These are phyloP conservation scores for Asbolus verrucosus DNA, from an alignment of 1,140 invertebrate species.

Conservation along the genomic window DNA sequence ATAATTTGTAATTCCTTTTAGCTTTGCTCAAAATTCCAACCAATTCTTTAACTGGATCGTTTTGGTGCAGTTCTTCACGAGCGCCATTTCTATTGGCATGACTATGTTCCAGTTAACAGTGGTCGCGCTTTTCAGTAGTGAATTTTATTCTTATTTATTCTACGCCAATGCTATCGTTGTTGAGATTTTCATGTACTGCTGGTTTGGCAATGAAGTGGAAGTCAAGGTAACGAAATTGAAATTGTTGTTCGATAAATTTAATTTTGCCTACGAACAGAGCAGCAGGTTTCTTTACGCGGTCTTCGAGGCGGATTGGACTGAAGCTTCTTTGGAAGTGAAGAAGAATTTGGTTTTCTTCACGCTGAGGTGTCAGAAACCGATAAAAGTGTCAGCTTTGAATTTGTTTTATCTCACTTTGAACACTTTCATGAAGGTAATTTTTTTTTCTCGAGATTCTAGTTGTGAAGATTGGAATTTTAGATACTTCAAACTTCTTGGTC, in stretches of 20 bases:
- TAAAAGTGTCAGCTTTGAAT: background rate
- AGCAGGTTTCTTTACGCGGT: background rate
- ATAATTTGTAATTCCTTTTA: too few relatives aligned
- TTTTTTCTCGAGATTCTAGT: background rate
- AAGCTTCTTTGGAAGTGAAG: background rate
- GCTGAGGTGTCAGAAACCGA: background rate
- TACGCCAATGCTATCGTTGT: background rate
- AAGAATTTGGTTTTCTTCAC: background rate
- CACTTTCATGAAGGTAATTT: background rate
- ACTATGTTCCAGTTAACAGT: background rate
- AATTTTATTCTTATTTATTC: background rate
- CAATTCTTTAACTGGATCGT: background rate
- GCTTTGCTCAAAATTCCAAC: background rate
- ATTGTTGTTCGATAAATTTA: too few relatives aligned
- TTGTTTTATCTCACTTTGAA: background rate
- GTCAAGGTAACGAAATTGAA: background rate
- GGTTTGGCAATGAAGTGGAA: constrained; percentile 1
- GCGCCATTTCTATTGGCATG: background rate
- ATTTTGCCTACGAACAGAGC: too few relatives aligned
- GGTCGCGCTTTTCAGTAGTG: background rate
- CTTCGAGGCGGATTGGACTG: background rate
- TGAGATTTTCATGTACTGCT: constrained; percentile 2
- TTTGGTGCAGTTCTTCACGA: background rate
- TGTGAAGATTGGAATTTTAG: background rate
- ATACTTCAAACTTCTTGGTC: background rate